Evolutionary conservation across 2,113 vertebrate species (phyloP).

Genomic region (Mobula hypostoma): DNA sequence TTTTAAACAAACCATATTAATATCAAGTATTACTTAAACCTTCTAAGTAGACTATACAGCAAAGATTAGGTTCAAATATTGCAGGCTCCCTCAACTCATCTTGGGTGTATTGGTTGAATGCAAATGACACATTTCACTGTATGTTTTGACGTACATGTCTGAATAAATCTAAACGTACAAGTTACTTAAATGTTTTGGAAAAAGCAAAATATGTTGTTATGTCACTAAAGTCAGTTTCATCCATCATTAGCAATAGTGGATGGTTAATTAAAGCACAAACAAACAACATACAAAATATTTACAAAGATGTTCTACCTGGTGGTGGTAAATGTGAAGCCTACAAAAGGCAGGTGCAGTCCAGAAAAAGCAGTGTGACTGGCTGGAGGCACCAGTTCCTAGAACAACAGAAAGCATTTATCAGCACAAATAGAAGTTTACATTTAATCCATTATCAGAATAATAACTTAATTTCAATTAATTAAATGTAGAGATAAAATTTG

Average conservation of each 20-base stretch:
- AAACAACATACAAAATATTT: background rate
- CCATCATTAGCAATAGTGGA: background rate
- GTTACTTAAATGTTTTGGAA: background rate
- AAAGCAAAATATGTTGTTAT: background rate
- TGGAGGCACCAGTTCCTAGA: conserved; percentile 79
- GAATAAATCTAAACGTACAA: background rate
- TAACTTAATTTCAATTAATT: background rate
- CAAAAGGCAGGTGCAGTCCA: conserved; percentile 87
- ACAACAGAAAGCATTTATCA: conserved; percentile 9
- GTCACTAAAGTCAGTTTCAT: background rate
- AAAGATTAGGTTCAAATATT: background rate
- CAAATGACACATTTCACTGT: too few relatives aligned
- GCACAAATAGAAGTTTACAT: background rate
- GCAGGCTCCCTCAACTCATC: too few relatives aligned
- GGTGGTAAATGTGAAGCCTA: conserved; percentile 93
- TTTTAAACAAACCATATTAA: background rate
- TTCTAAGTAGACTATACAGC: background rate
- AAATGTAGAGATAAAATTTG: background rate
- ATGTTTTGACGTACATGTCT: too few relatives aligned
- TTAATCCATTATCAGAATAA: background rate
- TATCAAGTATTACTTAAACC: background rate
- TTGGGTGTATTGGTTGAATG: too few relatives aligned
- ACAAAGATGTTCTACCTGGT: conserved; percentile 55
- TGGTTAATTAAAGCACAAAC: background rate
- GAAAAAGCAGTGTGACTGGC: conserved; percentile 84